Evolutionary conservation across 2,888 invertebrate species (phyloP).

Genomic region (Sthenelais limicola): DNA sequence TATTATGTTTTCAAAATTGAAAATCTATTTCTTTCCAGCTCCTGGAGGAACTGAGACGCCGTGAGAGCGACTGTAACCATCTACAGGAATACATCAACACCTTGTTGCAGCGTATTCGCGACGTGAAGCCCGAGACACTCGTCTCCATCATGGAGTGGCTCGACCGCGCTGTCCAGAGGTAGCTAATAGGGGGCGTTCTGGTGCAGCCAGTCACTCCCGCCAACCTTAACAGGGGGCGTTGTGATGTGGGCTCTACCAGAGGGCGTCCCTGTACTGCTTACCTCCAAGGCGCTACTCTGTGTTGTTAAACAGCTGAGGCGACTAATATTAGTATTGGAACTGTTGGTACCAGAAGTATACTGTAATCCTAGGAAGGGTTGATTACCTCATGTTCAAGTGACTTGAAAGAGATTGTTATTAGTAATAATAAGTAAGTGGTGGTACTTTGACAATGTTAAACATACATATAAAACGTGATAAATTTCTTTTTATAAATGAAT

Average conservation of each 20-base stretch:
- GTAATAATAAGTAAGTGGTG: too few relatives aligned
- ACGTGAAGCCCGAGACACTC: slow-evolving; percentile 49
- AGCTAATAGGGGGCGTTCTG: slow-evolving; percentile 40
- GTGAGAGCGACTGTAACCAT: slow-evolving; percentile 47
- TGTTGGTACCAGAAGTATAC: too few relatives aligned
- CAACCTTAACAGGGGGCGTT: slow-evolving; percentile 5
- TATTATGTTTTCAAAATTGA: too few relatives aligned
- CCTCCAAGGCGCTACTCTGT: slow-evolving; percentile 36
- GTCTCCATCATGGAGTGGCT: slow-evolving; percentile 50
- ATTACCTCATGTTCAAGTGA: too few relatives aligned
- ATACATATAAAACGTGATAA: too few relatives aligned
- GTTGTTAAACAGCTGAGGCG: not conserved
- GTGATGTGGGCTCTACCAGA: slow-evolving; percentile 31
- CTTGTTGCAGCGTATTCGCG: slow-evolving; percentile 50
- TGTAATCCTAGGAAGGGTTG: too few relatives aligned
- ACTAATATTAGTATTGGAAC: too few relatives aligned
- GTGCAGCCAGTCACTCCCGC: too few relatives aligned
- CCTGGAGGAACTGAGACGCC: slow-evolving; percentile 48
- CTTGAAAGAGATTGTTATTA: too few relatives aligned
- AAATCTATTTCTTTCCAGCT: too few relatives aligned
- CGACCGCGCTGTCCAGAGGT: slow-evolving; percentile 41
- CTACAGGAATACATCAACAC: slow-evolving; percentile 53
- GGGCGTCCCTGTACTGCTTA: slow-evolving; percentile 35
- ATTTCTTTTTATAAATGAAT: too few relatives aligned
- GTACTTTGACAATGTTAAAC: too few relatives aligned